These are phyloP conservation scores for Hippotragus niger DNA, from an alignment of 2,113 vertebrate genomes.

Conservation along the genomic window DNA sequence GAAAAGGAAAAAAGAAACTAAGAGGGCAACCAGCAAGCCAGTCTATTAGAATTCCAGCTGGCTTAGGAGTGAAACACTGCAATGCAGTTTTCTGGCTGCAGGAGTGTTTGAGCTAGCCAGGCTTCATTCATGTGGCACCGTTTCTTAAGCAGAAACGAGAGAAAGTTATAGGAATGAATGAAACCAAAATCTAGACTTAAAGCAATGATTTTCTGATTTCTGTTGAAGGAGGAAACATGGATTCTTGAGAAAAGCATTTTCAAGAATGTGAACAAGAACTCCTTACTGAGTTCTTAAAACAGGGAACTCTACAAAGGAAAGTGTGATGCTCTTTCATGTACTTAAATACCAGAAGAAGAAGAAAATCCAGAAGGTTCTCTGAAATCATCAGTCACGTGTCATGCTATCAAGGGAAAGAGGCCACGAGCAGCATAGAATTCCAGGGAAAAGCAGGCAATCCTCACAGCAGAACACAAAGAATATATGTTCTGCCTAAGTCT, in stretches of 20 bases:
- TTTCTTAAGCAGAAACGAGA: background rate
- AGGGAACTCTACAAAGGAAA: conserved; percentile 19
- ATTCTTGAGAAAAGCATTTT: background rate
- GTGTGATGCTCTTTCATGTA: background rate
- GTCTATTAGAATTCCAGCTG: conserved; percentile 11
- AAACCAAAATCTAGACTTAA: conserved; percentile 40
- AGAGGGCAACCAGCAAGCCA: conserved; percentile 10
- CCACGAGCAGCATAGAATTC: background rate
- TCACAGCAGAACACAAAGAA: background rate
- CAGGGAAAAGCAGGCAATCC: background rate
- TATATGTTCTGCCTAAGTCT: background rate
- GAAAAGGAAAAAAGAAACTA: background rate
- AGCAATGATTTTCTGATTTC: background rate
- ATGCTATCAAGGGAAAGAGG: conserved; percentile 10
- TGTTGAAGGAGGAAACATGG: background rate
- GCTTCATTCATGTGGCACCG: background rate
- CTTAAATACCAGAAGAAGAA: background rate
- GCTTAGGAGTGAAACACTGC: background rate
- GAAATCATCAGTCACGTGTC: background rate
- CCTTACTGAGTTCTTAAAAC: background rate
- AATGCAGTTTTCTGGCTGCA: background rate
- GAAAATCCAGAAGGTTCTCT: conserved; percentile 42
- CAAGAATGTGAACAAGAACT: conserved; percentile 7
- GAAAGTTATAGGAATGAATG: conserved; percentile 4
- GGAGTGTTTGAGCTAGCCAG: background rate